These are phyloP conservation scores for Prionace glauca DNA, from an alignment of 2,797 vertebrate genomes.

Conservation along the genomic window DNA sequence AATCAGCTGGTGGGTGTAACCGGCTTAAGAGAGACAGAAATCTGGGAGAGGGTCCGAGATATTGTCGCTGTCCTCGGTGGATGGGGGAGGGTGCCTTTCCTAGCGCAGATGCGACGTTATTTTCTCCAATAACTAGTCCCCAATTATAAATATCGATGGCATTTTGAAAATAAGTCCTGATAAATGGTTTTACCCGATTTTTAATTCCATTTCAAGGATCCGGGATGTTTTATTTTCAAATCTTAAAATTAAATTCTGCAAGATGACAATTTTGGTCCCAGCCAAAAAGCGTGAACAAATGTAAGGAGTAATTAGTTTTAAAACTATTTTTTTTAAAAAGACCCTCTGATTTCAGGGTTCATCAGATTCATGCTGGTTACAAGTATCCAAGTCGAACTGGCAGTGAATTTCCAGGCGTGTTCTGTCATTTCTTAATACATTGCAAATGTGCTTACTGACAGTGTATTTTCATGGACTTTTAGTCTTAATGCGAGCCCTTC, in stretches of 20 bases:
- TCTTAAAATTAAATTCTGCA: not conserved
- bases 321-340: not conserved
- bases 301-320: not conserved
- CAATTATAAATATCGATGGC: not conserved
- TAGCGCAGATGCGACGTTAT: not conserved
- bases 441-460: not conserved
- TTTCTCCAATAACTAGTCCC: no score
- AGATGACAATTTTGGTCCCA: not conserved
- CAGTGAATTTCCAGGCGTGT: no score
- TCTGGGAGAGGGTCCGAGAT: not conserved
- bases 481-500: not conserved
- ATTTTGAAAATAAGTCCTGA: not conserved
- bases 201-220: not conserved
- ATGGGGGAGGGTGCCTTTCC: not conserved
- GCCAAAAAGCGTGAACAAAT: not conserved
- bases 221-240: not conserved
- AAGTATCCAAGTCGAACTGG: not conserved
- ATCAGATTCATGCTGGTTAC: not conserved
- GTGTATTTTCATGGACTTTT: no score
- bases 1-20: not conserved
- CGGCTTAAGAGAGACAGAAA: not conserved
- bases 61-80: no score
- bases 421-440: not conserved
- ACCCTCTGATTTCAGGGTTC: not conserved
- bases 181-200: not conserved